These are phyloP conservation scores for Scylla paramamosain DNA, from an alignment of 1,140 invertebrate species.

Conservation along the genomic window DNA sequence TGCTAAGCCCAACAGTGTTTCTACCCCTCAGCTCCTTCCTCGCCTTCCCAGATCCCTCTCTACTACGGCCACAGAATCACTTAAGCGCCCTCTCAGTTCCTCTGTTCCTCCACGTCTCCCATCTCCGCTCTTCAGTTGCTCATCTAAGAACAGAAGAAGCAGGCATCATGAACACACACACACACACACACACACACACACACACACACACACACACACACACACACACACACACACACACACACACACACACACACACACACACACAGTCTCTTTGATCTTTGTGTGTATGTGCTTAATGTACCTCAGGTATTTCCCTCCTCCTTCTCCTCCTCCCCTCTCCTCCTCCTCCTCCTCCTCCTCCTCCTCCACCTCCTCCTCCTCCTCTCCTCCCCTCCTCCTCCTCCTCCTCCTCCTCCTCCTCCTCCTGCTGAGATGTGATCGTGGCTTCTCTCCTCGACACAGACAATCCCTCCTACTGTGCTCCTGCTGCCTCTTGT, in stretches of 20 bases:
- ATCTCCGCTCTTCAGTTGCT: no score
- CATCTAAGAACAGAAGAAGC: background rate
- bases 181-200: slow-evolving; percentile 48
- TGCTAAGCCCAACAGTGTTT: no score
- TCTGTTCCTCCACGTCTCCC: no score
- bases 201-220: slow-evolving; percentile 51
- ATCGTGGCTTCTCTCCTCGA: background rate
- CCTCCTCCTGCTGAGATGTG: background rate
- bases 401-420: background rate
- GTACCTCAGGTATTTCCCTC: slow-evolving; percentile 21
- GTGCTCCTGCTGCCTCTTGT: background rate
- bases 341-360: background rate
- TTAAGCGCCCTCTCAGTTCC: no score
- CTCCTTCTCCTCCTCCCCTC: background rate
- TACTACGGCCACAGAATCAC: no score
- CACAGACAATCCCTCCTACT: background rate
- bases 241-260: slow-evolving; percentile 32
- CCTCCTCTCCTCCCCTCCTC: background rate
- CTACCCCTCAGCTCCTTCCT: no score
- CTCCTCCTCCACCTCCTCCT: background rate
- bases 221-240: slow-evolving; percentile 55
- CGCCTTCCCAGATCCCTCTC: no score
- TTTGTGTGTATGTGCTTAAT: background rate
- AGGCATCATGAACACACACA: slow-evolving; percentile 17
- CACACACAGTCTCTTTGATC: background rate